Evolutionary conservation across 1,140 invertebrate genomes (phyloP), one percentile per base, ranked within the genome.

Genomic region (Aphelinus certus): DNA sequence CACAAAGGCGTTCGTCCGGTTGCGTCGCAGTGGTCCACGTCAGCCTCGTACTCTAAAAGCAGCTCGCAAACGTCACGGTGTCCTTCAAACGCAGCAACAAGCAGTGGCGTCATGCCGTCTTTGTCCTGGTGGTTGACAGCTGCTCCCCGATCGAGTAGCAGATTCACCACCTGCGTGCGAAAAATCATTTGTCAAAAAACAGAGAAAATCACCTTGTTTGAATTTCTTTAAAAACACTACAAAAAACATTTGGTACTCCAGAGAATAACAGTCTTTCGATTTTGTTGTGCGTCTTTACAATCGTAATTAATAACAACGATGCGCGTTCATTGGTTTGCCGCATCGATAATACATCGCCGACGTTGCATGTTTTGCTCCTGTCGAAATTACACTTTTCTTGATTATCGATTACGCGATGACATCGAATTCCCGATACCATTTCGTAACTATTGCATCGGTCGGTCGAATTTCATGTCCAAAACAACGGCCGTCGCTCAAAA

Each of bases 21-120:
- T 64, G 92, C 90, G 80, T 97, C 95, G 42, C 92, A 91, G 78
- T 95, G 92, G 86, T 97, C 95, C 2, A 95, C 94, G 85, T 97
- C 95, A 0, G 95, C 95, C 77, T 95, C 95, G 79, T 93, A 94
- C 85, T 96, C 95, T 73, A 97, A 84, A 5, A 97, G 86, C 46
- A 96, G 81, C 81, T 96, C 95, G 81, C 95, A 96, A 1, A 96
- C 94, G 80, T 95, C 94, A 74, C 90, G 87, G 82, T 97, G 95
- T 2, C 96, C 96, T 87, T 98, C 96, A 81, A 98, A 98, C 1
- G 96, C 95, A 6, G 97, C 97, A 1, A 98, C 96, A 60, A 98
- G 88, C 7, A 99, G 86, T 2, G 97, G 96, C 2, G 97, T 97
- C 90, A 97, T 97, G 0, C 95, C 94, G 82, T 98, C 96, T 74